Conservation (phyloP, 2,888 invertebrate species). For the Yponomeuta evonymella region DNA sequence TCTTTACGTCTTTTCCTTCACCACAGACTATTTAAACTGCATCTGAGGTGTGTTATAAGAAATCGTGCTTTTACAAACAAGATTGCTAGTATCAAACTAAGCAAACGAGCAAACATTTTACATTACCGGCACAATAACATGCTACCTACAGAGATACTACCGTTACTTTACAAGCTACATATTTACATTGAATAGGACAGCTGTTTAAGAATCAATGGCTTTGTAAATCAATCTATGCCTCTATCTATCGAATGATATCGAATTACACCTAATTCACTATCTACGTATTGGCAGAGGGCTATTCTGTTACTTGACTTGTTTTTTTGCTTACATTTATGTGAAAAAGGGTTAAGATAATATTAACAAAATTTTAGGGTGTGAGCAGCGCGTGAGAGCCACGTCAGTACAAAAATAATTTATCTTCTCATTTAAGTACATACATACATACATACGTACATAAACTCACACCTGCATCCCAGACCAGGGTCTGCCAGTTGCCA, state of each 20-base stretch:
- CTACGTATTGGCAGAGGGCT: slow-evolving; percentile 1
- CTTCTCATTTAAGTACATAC: too few species aligned
- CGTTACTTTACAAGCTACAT: slow-evolving; percentile 25
- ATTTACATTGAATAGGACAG: slow-evolving; percentile 23
- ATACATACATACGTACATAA: too few species aligned
- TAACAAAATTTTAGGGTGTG: too few species aligned
- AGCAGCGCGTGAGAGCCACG: too few species aligned
- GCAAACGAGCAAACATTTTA: not conserved
- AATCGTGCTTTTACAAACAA: not conserved
- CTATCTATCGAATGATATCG: slow-evolving; percentile 27
- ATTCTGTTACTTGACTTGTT: not conserved
- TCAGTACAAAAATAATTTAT: too few species aligned
- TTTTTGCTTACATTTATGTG: not conserved
- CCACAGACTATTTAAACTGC: too few species aligned
- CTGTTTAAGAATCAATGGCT: slow-evolving; percentile 33
- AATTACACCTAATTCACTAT: slow-evolving; percentile 18
- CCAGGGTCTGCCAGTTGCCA: too few species aligned
- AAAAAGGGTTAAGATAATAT: too few species aligned
- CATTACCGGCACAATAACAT: not conserved
- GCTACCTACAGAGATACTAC: slow-evolving; percentile 20
- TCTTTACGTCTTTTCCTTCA: too few species aligned
- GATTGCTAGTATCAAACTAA: not conserved
- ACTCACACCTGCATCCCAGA: too few species aligned
- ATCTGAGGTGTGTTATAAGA: not conserved
- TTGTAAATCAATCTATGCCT: slow-evolving; percentile 26